These are phyloP conservation scores for Poliocrania exsul DNA, from an alignment of 2,797 vertebrate species.

Conservation along the genomic window DNA sequence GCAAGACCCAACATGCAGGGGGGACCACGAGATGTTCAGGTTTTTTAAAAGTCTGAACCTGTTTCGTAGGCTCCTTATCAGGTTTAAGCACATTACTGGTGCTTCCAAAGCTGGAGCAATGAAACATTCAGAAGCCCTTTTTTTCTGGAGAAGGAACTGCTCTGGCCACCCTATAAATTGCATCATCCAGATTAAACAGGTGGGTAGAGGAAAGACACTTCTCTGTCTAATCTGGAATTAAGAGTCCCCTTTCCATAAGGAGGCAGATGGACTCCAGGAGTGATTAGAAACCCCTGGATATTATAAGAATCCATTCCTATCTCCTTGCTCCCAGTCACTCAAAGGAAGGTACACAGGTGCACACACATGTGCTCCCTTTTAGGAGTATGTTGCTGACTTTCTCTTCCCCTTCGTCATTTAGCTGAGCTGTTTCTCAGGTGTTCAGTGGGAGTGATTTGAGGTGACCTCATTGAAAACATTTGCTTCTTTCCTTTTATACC, in stretches of 20 bases:
- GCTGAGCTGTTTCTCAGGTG: neutral
- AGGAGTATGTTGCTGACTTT: neutral
- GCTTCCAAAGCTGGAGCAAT: neutral
- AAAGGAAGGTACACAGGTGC: neutral
- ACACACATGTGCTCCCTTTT: neutral
- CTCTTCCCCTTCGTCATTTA: neutral
- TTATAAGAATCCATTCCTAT: neutral
- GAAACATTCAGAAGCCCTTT: neutral
- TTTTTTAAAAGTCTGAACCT: neutral
- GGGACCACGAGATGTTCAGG: neutral
- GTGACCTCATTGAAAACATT: neutral
- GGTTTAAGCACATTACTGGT: neutral
- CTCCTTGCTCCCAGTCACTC: neutral
- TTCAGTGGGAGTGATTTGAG: neutral
- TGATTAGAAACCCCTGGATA: neutral
- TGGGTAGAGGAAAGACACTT: conserved; percentile 9
- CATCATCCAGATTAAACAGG: conserved; percentile 9
- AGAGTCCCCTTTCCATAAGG: neutral
- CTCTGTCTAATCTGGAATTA: conserved; percentile 8
- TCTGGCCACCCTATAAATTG: neutral
- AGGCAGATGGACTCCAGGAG: neutral
- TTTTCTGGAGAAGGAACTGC: neutral
- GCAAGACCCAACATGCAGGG: neutral
- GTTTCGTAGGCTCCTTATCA: conserved; percentile 2
- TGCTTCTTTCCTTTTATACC: neutral